Evolutionary conservation across 2,888 invertebrate species (phyloP).

Genomic region (Dynastes maya): DNA sequence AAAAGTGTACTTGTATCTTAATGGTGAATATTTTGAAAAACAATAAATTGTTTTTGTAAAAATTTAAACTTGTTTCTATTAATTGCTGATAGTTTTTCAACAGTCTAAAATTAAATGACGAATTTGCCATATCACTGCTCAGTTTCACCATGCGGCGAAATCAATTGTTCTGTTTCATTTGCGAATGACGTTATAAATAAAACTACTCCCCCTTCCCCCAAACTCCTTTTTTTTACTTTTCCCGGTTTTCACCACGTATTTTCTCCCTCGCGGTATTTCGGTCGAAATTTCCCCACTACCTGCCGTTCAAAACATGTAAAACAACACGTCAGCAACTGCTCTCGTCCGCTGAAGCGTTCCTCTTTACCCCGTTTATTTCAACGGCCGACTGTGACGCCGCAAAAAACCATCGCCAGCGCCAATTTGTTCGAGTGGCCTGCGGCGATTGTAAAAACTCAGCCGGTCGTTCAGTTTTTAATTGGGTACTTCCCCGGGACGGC

Average conservation of each 20-base stretch:
- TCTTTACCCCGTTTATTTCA: not conserved
- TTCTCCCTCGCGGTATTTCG: not conserved
- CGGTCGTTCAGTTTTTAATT: constrained; percentile 43
- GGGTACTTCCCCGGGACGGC: constrained; percentile 34
- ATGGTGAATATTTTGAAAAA: no score
- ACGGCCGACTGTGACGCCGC: not conserved
- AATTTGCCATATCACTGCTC: no score
- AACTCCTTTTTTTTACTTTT: not conserved
- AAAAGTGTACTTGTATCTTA: no score
- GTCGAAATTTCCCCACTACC: not conserved
- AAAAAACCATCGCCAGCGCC: constrained; percentile 29
- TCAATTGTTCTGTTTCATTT: not conserved
- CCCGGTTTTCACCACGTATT: no score
- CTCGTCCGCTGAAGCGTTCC: not conserved
- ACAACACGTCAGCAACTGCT: constrained; percentile 1
- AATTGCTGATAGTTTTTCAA: no score
- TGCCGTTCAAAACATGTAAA: not conserved
- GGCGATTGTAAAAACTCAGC: constrained; percentile 42
- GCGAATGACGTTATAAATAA: constrained; percentile 3
- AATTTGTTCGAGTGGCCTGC: constrained; percentile 32
- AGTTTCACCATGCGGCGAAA: no score
- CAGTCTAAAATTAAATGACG: no score
- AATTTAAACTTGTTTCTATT: no score
- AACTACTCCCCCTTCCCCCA: not conserved
- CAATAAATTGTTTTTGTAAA: no score